These are phyloP conservation scores for Mamestra brassicae DNA, from an alignment of 2,888 invertebrate genomes.

Conservation along the genomic window DNA sequence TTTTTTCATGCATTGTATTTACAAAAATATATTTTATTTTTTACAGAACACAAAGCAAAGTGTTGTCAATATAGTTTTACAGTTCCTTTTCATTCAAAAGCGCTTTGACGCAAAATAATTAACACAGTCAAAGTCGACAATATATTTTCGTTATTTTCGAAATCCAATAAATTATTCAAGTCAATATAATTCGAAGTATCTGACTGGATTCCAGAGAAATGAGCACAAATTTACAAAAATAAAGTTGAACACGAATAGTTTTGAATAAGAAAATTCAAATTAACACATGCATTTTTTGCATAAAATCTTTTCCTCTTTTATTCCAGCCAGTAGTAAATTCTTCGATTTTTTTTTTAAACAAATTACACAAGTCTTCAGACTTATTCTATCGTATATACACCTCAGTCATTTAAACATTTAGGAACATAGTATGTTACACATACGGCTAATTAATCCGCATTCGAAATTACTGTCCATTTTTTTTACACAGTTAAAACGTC, in stretches of 20 bases:
- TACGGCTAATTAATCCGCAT: conserved; percentile 43
- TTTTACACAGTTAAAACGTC: conserved; percentile 67
- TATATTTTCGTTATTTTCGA: conserved; percentile 29
- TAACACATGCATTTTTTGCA: too few species aligned
- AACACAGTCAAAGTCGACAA: conserved; percentile 17
- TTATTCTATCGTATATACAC: conserved; percentile 72
- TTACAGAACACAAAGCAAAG: conserved; percentile 44
- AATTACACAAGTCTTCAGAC: conserved; percentile 58
- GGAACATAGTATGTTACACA: conserved; percentile 76
- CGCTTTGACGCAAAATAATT: conserved; percentile 17
- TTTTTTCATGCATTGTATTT: conserved; percentile 64
- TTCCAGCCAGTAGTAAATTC: conserved; percentile 22
- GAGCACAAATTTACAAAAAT: background rate
- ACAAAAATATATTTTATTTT: conserved; percentile 57
- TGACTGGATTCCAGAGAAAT: conserved; percentile 11
- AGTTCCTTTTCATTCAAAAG: conserved; percentile 12
- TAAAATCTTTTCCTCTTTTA: conserved; percentile 2
- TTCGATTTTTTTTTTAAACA: conserved; percentile 30
- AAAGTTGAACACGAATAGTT: background rate
- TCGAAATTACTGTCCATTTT: conserved; percentile 46
- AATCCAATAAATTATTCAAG: conserved; percentile 53
- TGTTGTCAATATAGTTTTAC: conserved; percentile 26
- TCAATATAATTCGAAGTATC: conserved; percentile 27
- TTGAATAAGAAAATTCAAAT: background rate
- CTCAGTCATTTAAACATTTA: conserved; percentile 72